Base-by-base conservation (phyloP, 2,113 vertebrate species). In the Alethe castanea region DNA sequence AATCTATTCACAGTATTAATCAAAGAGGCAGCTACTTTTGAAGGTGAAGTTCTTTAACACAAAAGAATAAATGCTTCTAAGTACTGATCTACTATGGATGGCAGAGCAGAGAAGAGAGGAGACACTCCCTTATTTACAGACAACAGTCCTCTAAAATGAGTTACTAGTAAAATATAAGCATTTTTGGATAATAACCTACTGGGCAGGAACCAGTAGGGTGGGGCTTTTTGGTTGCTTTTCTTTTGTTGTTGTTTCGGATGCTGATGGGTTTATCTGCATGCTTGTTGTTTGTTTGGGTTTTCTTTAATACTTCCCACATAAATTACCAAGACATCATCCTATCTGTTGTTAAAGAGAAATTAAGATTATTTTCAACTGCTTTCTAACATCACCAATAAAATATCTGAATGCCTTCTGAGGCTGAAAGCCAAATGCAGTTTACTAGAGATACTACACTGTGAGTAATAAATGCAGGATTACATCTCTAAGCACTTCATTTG, bases 231-330 rank as follows among this genome's bases (percentile, higher is more conserved):
- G 6, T 31, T 31, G 19, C 7, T 4, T 47, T 50, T 64, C 8
- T 60, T 73, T 45, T 14, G 60, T 26, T 48, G 22, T 20, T 48
- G 24, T 23, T 76, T 52, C 23, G 11, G 28, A 19, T 40, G 19
- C 25, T 57, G 36, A 29, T 29, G 3, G 1, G 0, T 14, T 47
- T 71, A 38, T n/a, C 5, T 25, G 24, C n/a, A 9, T 12, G 19
- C 19, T 53, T 64, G 5, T 18, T 52, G 8, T 17, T 38, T 60
- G 7, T 54, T 65, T 9, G 7, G 7, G 0, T 0, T 11, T 19
- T 76, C 69, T 73, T 54, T 7, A 67, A 31, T 52, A 36, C 2
- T 48, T 84, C 40, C 40, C 47, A 64, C 5, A 59, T 26, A 92
- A 78, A 92, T 76, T 29, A 61, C 3, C 29, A 69, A 61, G 19